Conservation (phyloP, 2,888 invertebrate species). For the Tiliacea citrago region DNA sequence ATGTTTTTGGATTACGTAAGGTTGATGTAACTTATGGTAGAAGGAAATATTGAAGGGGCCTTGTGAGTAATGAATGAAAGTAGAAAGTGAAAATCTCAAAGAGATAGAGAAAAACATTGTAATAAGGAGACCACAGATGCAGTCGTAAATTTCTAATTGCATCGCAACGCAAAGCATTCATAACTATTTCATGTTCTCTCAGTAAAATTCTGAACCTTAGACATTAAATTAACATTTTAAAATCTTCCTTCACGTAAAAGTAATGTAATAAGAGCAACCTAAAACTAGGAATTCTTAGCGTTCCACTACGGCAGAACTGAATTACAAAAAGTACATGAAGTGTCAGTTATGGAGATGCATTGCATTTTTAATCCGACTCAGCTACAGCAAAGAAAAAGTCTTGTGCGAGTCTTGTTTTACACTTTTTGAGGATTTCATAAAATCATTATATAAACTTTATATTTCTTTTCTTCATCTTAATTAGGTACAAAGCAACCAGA, state of each 20-base stretch:
- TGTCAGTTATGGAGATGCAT: slow-evolving; percentile 52
- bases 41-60: slow-evolving; percentile 27
- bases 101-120: neutral
- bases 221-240: slow-evolving; percentile 25
- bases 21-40: slow-evolving; percentile 63
- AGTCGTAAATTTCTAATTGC: neutral
- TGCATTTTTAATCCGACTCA: slow-evolving; percentile 46
- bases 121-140: neutral
- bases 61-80: slow-evolving; percentile 14
- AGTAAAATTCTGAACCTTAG: slow-evolving; percentile 4
- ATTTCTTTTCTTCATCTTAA: neutral
- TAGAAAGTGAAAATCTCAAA: slow-evolving; percentile 11
- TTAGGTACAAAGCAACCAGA: neutral
- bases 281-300: slow-evolving; percentile 36
- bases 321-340: slow-evolving; percentile 41
- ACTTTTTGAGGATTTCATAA: neutral
- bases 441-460: neutral
- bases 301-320: slow-evolving; percentile 16
- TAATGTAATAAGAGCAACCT: slow-evolving; percentile 7
- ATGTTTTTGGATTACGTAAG: slow-evolving; percentile 76
- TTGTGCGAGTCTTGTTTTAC: slow-evolving; percentile 5
- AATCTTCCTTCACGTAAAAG: slow-evolving; percentile 7
- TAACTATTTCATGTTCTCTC: slow-evolving; percentile 2
- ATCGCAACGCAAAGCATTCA: neutral
- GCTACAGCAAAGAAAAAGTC: slow-evolving; percentile 21